Percentiles rank a stretch among this genome's conserved stretches.
These are phyloP conservation scores for Saguinus midas DNA, from an alignment of 2,113 vertebrate genomes.

Conservation along the genomic window DNA sequence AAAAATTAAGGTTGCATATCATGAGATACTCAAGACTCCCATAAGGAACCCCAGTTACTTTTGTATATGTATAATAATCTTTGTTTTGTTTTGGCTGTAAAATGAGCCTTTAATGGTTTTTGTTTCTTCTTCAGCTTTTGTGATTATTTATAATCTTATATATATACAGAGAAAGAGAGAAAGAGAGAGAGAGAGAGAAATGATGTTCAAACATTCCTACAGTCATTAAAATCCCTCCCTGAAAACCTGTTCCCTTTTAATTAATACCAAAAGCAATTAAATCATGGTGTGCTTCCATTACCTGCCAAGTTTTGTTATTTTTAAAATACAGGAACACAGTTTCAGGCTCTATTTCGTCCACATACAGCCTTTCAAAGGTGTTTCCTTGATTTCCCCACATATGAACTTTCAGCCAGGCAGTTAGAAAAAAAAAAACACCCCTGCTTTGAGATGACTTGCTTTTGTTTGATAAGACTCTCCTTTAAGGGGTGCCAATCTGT, in stretches of 20 bases:
- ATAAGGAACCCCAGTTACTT: neutral
- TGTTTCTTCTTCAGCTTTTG: neutral
- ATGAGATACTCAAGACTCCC: neutral
- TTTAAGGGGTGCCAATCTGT: neutral
- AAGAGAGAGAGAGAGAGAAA: neutral
- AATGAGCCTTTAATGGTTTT: neutral
- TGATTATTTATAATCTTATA: slow-evolving; percentile 6
- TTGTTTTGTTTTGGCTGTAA: neutral
- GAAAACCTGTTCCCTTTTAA: slow-evolving; percentile 65
- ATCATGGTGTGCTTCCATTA: slow-evolving; percentile 41
- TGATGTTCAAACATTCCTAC: slow-evolving; percentile 57
- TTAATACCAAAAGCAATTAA: slow-evolving; percentile 74
- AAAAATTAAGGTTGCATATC: neutral
- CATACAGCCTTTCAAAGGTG: slow-evolving; percentile 12
- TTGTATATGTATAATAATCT: neutral
- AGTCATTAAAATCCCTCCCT: slow-evolving; percentile 41
- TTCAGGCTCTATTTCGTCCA: slow-evolving; percentile 26
- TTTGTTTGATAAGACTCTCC: neutral
- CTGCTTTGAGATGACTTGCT: neutral
- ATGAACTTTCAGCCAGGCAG: neutral
- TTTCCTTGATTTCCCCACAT: slow-evolving; percentile 36
- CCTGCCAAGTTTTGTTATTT: slow-evolving; percentile 75
- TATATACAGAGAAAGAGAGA: no score
- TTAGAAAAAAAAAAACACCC: neutral
- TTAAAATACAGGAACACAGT: slow-evolving; percentile 49